Conservation (phyloP, 2,888 invertebrate species). For the Phortica okadai region DNA sequence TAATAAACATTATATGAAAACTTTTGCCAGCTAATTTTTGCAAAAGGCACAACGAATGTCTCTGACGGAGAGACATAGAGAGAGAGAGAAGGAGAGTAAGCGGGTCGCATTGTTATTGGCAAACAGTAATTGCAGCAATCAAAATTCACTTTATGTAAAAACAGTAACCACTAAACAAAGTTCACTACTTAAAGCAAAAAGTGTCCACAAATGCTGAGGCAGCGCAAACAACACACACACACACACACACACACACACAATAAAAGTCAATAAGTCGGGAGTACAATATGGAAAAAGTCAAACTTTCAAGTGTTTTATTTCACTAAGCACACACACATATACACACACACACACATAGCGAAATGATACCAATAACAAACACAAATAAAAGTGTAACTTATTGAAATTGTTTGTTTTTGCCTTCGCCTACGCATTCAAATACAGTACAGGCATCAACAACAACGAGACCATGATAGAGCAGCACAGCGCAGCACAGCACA, state of each 20-base stretch:
- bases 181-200: slow-evolving; percentile 13
- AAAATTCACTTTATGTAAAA: slow-evolving; percentile 27
- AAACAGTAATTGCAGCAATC: slow-evolving; percentile 27
- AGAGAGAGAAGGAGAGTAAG: not conserved
- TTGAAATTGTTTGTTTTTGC: slow-evolving; percentile 25
- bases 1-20: not conserved
- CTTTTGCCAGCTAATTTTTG: not conserved
- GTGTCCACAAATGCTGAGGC: slow-evolving; percentile 6
- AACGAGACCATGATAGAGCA: not conserved
- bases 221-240: slow-evolving; percentile 1
- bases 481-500: not conserved
- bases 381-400: slow-evolving; percentile 34
- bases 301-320: slow-evolving; percentile 34
- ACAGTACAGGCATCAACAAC: not conserved
- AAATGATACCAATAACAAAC: slow-evolving; percentile 32
- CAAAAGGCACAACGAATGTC: not conserved
- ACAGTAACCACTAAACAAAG: slow-evolving; percentile 14
- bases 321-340: not conserved
- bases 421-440: slow-evolving; percentile 25
- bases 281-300: slow-evolving; percentile 18
- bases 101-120: not conserved
- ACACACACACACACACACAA: not conserved
- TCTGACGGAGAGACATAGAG: too few species aligned
- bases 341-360: slow-evolving; percentile 20
- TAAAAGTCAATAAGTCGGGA: slow-evolving; percentile 15